phyloP scores from a whole-genome alignment of 2,888 invertebrate genomes.

The Ferrisia virgata region DNA sequence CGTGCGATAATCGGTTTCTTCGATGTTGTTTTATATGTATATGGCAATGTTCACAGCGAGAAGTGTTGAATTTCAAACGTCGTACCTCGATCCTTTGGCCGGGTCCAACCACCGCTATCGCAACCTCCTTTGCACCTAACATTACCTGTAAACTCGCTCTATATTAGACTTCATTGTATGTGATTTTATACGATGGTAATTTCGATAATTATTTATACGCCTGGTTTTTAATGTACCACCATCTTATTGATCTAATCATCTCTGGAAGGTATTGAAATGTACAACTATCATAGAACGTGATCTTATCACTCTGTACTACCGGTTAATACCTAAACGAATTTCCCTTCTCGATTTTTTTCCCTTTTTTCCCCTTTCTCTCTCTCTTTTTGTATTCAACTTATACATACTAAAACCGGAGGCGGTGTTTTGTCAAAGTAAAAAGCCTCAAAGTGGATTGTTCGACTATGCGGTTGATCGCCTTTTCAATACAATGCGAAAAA shows the following conservation, averaged over 20 bases:
- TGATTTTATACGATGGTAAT: neutral
- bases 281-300: neutral
- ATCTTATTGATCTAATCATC: neutral
- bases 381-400: neutral
- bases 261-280: neutral
- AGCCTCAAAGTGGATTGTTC: conserved; percentile 25
- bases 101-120: neutral
- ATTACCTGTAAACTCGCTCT: too few species aligned
- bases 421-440: conserved; percentile 13
- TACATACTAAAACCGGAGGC: neutral
- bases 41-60: neutral
- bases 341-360: neutral
- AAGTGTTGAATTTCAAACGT: neutral
- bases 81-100: neutral
- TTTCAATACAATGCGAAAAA: conserved; percentile 24
- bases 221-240: neutral
- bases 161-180: too few species aligned
- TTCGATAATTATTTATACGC: neutral
- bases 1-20: neutral
- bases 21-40: neutral
- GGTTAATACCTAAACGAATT: neutral
- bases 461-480: conserved; percentile 27
- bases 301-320: neutral
- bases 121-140: too few species aligned
- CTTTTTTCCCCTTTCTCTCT: too few species aligned